Conservation (phyloP, 1,140 invertebrate genomes). For the Dufourea novaeangliae region DNA sequence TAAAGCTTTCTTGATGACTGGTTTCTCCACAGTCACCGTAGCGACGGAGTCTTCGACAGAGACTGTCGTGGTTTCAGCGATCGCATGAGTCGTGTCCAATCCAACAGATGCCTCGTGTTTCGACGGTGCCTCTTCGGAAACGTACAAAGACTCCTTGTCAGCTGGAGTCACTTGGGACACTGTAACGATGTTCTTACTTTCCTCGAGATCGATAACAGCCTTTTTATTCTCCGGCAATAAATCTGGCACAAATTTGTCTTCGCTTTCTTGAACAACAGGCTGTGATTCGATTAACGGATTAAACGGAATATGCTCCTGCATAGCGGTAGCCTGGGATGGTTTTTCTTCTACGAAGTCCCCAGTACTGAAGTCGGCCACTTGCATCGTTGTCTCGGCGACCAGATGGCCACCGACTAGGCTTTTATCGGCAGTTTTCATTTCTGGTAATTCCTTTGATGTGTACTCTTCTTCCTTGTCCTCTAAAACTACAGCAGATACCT, state of each 20-base stretch:
- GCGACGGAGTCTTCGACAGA: slow-evolving; percentile 54
- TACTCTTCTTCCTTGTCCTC: slow-evolving; percentile 82
- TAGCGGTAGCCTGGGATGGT: slow-evolving; percentile 49
- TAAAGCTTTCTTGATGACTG: slow-evolving; percentile 63
- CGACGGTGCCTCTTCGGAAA: slow-evolving; percentile 51
- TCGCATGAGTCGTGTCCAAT: slow-evolving; percentile 60
- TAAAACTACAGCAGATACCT: slow-evolving; percentile 73
- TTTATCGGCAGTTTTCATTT: slow-evolving; percentile 71
- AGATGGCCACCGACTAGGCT: slow-evolving; percentile 67
- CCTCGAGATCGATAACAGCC: slow-evolving; percentile 73
- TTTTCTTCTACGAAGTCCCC: slow-evolving; percentile 61
- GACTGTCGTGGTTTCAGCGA: slow-evolving; percentile 64
- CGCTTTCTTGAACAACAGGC: slow-evolving; percentile 75
- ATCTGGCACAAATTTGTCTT: slow-evolving; percentile 72
- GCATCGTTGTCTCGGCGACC: slow-evolving; percentile 74
- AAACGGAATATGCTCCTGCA: slow-evolving; percentile 61
- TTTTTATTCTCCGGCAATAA: slow-evolving; percentile 70
- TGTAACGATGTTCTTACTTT: slow-evolving; percentile 63
- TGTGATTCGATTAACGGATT: slow-evolving; percentile 63
- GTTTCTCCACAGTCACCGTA: slow-evolving; percentile 53
- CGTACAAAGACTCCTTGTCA: slow-evolving; percentile 74
- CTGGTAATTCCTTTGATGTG: slow-evolving; percentile 67
- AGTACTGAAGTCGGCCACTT: slow-evolving; percentile 65
- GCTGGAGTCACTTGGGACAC: slow-evolving; percentile 70
- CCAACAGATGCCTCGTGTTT: slow-evolving; percentile 59